A percentile compares a stretch with the other conserved stretches of the same genome.
Evolutionary conservation across 2,113 vertebrate genomes (phyloP).

Genomic region (Dasyornis broadbenti): DNA sequence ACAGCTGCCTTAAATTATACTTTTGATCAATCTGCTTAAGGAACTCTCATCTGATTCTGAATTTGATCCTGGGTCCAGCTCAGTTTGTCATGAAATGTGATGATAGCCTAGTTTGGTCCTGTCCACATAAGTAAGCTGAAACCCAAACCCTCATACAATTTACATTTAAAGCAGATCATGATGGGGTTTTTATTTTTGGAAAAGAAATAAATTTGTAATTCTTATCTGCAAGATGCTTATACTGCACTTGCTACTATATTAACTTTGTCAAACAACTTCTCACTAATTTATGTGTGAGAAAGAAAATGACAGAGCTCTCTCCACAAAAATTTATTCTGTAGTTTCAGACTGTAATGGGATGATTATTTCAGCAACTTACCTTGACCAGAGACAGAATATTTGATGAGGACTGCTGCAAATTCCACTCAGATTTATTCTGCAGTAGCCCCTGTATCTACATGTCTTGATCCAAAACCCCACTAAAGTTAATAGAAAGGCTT

Average conservation of each 20-base stretch:
- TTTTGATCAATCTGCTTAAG: not conserved
- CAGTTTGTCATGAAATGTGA: not conserved
- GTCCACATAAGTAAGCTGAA: not conserved
- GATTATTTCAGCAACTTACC: conserved; percentile 23
- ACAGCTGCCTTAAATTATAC: not conserved
- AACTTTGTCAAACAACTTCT: not conserved
- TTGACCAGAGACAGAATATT: not conserved
- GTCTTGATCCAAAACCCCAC: not conserved
- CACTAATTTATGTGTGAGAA: not conserved
- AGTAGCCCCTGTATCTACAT: not conserved
- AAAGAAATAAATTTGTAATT: not conserved
- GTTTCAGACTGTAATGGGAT: not conserved
- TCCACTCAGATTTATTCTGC: not conserved
- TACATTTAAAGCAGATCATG: not conserved
- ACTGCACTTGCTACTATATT: not conserved
- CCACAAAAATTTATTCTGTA: not conserved
- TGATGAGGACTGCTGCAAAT: not conserved
- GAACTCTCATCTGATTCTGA: not conserved
- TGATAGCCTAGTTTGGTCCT: not conserved
- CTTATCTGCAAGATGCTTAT: not conserved
- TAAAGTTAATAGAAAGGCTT: conserved; percentile 14
- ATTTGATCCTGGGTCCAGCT: not conserved
- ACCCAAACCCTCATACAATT: not conserved
- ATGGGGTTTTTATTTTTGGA: not conserved
- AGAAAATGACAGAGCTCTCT: not conserved